phyloP scores from a whole-genome alignment of 2,113 vertebrate species.

The Tachycineta bicolor region DNA sequence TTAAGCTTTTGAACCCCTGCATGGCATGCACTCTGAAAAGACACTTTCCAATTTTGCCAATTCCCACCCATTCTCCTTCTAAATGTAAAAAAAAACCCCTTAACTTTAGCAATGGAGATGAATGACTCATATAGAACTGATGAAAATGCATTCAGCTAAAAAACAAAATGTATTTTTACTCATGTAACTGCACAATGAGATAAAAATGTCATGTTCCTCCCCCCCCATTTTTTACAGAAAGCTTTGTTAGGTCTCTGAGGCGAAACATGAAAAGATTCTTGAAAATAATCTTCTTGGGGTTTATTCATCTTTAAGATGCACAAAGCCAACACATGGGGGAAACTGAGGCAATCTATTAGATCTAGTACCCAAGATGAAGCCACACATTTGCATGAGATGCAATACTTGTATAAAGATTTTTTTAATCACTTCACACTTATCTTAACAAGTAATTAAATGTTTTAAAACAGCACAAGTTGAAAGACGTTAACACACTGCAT shows the following conservation, averaged over 20 bases:
- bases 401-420: neutral
- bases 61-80: neutral
- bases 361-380: neutral
- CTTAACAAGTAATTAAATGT: neutral
- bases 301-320: neutral
- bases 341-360: neutral
- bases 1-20: neutral
- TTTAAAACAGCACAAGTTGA: neutral
- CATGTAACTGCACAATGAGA: neutral
- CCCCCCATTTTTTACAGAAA: neutral
- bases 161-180: neutral
- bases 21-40: rapidly evolving
- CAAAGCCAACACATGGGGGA: rapidly evolving
- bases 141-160: neutral
- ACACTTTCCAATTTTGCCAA: neutral
- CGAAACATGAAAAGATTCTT: neutral
- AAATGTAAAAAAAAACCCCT: neutral
- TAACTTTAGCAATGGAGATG: neutral
- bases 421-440: neutral
- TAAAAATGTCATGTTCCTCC: neutral
- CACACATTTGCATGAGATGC: neutral
- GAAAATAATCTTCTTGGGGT: neutral
- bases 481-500: neutral
- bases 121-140: neutral
- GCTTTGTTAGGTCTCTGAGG: neutral